Evolutionary conservation across 1,140 invertebrate species (phyloP), one percentile per base, ranked within the genome.

Genomic region (Drosophila paulistorum): DNA sequence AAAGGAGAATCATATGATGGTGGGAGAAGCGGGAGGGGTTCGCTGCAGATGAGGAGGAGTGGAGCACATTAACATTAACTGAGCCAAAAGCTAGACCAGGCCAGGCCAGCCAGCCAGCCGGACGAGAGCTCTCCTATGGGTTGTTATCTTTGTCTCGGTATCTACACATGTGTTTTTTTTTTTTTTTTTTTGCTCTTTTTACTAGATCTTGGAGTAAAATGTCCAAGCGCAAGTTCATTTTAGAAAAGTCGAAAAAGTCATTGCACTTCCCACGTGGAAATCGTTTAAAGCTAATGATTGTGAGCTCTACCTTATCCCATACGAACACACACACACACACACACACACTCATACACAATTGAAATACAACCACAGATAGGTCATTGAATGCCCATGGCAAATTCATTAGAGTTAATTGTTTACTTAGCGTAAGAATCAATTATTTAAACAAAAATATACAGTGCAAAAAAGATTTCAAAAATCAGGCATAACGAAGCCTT

Each of bases 11-110:
- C 20, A 26, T 14, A 14, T 17, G 17, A 26, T 26, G 23, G 54
- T 6, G 11, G 51, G 3, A 13, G 48, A 9, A 33, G 1, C n/a
- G 41, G 66, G 58, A 14, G 10, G 4, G 14, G 62, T 11, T 9
- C 35, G 0, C 7, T 37, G 59, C 48, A n/a, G 77, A 64, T 48
- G 69, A 48, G 69, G 75, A 69, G 69, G 74, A 86, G 67, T 86
- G 79, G 76, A 83, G 83, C 83, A 77, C 83, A 86, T 86, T 86
- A 79, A 87, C 82, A 86, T 86, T 87, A 86, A 86, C 82, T 87
- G 79, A 86, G 82, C 83, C 82, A 86, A 82, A 87, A 87, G 82
- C 79, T 79, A 85, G 6, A 57, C 62, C 20, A 65, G 11, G 14
- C 62, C 20, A 65, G 11, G 14, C 51, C 48, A 39, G 66, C 65